These are phyloP conservation scores for Percina caprodes DNA, from an alignment of 2,113 vertebrate genomes.

Conservation along the genomic window DNA sequence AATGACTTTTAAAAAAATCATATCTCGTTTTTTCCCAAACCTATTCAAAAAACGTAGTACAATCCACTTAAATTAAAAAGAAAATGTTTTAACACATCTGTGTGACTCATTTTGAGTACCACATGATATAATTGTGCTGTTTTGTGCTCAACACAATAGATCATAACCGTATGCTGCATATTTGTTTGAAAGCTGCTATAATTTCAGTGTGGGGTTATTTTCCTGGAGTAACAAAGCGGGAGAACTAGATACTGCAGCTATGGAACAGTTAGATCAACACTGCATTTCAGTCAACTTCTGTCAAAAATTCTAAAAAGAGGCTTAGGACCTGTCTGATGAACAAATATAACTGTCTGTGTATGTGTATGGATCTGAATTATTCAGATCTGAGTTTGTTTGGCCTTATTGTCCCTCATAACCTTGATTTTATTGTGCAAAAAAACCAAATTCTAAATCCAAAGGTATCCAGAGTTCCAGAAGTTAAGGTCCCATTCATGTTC, in stretches of 20 bases:
- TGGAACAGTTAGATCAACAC: too few species aligned
- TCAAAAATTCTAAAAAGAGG: too few species aligned
- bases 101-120: not conserved
- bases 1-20: conserved; percentile 32
- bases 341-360: too few species aligned
- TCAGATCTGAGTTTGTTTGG: too few species aligned
- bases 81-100: conserved; percentile 37
- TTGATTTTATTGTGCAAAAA: too few species aligned
- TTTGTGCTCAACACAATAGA: not conserved
- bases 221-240: not conserved
- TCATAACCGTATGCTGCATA: not conserved
- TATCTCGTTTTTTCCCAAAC: conserved; percentile 50
- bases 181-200: not conserved
- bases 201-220: not conserved
- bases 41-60: conserved; percentile 5
- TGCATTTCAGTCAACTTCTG: too few species aligned
- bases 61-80: not conserved
- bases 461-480: too few species aligned
- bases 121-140: not conserved
- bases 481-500: not conserved
- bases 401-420: too few species aligned
- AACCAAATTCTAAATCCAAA: too few species aligned
- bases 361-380: too few species aligned
- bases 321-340: too few species aligned
- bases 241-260: too few species aligned